A percentile compares a stretch with the other conserved stretches of the same genome.
phyloP scores from a whole-genome alignment of 2,888 invertebrate genomes.

The Carabus problematicus region DNA sequence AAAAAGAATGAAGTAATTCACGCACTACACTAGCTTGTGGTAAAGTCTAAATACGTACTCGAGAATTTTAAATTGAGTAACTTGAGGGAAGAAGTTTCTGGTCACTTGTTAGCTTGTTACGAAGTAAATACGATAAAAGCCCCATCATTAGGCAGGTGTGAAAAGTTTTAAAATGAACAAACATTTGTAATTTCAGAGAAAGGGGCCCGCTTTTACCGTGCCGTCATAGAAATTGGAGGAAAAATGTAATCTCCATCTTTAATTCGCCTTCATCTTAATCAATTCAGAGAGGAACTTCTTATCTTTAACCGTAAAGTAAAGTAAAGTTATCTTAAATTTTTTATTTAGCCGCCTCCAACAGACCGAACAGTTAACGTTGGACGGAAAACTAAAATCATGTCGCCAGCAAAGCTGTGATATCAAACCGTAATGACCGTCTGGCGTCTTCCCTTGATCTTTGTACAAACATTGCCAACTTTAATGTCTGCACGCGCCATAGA shows the following conservation, averaged over 20 bases:
- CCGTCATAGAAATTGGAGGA: background rate
- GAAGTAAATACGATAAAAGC: no score
- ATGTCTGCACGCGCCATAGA: no score
- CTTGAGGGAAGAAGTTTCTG: background rate
- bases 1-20: background rate
- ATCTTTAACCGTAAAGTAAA: conserved; percentile 17
- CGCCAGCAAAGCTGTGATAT: no score
- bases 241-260: conserved; percentile 27
- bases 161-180: conserved; percentile 5
- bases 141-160: background rate
- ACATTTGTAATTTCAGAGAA: background rate
- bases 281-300: conserved; percentile 22
- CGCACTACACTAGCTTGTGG: no score
- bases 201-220: conserved; percentile 1
- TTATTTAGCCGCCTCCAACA: conserved; percentile 2
- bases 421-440: no score
- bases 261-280: conserved; percentile 19
- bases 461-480: no score
- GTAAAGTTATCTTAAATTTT: conserved; percentile 14
- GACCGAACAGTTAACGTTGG: no score
- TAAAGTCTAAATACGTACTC: background rate
- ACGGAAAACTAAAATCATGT: no score
- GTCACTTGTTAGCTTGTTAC: background rate
- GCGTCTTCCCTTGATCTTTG: no score
- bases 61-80: background rate